Evolutionary conservation across 2,888 invertebrate genomes (phyloP).

Genomic region (Amblyjoppa proteus): DNA sequence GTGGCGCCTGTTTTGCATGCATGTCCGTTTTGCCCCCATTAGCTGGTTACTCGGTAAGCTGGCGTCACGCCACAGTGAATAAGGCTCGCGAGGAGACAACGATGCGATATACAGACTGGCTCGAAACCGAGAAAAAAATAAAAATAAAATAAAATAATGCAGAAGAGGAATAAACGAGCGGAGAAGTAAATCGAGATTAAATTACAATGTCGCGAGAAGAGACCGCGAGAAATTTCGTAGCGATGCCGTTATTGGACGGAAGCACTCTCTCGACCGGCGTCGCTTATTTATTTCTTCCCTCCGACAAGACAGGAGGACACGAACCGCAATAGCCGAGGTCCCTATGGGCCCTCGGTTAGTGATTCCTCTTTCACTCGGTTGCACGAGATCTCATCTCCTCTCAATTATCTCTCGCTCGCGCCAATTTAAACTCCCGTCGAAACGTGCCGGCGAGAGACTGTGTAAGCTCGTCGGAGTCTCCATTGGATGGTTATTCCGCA

Average conservation of each 20-base stretch:
- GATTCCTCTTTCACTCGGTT: conserved; percentile 25
- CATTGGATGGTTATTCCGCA: background rate
- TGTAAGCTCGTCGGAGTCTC: background rate
- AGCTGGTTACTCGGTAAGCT: background rate
- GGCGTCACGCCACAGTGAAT: background rate
- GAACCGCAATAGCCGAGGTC: conserved; percentile 43
- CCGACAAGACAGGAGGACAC: conserved; percentile 55
- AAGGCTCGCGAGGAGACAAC: background rate
- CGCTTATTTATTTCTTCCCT: conserved; percentile 68
- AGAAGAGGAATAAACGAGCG: conserved; percentile 11
- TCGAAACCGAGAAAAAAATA: conserved; percentile 30
- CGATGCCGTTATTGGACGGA: conserved; percentile 67
- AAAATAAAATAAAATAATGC: background rate
- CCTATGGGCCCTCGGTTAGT: conserved; percentile 16
- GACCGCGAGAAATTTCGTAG: conserved; percentile 55
- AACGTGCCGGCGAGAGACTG: conserved; percentile 32
- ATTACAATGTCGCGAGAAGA: conserved; percentile 47
- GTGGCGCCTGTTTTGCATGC: too few species aligned
- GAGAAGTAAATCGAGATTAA: conserved; percentile 52
- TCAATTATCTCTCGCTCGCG: conserved; percentile 63
- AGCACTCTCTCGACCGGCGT: conserved; percentile 61
- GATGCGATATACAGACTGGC: background rate
- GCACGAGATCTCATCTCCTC: conserved; percentile 54
- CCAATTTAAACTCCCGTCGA: conserved; percentile 57
- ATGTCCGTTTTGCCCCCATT: too few species aligned